Evolutionary conservation across 2,113 vertebrate genomes (phyloP), one percentile per base, ranked within the genome.

Genomic region (Tachysurus fulvidraco): DNA sequence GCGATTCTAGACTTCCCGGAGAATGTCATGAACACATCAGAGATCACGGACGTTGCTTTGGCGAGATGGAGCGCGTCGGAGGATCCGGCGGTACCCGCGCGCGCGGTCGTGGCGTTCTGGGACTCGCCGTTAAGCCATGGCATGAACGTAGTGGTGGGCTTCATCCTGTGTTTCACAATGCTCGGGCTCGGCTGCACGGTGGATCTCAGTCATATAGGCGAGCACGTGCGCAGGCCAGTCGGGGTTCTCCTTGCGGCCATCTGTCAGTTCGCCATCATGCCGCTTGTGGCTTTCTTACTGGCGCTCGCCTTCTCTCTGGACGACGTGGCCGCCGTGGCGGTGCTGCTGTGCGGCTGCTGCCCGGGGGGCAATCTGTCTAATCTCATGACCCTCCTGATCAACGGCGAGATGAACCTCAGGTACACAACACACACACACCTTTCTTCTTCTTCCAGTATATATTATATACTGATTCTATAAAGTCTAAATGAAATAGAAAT

Each of bases 381-480:
- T 77, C 96, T 99, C 87, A 95, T 99, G 97, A 96, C 97, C 14
- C 95, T 99, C 85, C 95, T 99, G 91, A 97, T 96, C 85, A 95
- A 98, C 91, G 98, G 97, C 30, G 97, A 99, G 90, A 99, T 99
- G 98, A 99, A 98, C 90, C 97, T 99, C 90, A 99, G 98, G 98
- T 99, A 96, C 0, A 7, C 50, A 62, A 25, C 7, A 41, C 54
- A 41, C 46, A 41, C 46, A 8, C n/a, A 7, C 36, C 28, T 21
- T 76, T 3, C 50, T 23, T 10, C 44, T 73, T 19, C 41, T 71
- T 21, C 4, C 23, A 11, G 25, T 71, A 19, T 50, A 30, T 69
- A 36, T 69, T 69, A 28, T 36, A 69, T 30, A 69, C 6, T 30
- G 28, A 28, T 36, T 36, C 36, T 36, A 36, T 36, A 36, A 36